Evolutionary conservation across 2,113 vertebrate genomes (phyloP).

Genomic region (Bathybates hornii): DNA sequence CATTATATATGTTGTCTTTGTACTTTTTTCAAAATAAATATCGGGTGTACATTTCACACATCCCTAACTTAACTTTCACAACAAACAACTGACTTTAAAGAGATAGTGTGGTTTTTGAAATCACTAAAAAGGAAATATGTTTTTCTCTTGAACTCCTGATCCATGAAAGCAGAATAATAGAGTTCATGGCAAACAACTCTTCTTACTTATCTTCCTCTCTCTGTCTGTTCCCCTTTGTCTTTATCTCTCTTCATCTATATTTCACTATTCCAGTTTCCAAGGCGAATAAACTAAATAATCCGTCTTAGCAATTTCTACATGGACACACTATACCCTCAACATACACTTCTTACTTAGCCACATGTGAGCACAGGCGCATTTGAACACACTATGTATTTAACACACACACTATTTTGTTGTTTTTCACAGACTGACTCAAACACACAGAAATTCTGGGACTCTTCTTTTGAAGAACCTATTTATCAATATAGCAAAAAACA

Average conservation of each 20-base stretch:
- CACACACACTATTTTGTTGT: neutral
- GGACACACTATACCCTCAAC: neutral
- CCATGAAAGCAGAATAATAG: neutral
- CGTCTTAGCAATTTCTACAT: constrained; percentile 45
- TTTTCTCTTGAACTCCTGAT: neutral
- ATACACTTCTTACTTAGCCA: neutral
- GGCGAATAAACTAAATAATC: constrained; percentile 54
- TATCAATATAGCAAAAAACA: neutral
- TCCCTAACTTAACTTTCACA: neutral
- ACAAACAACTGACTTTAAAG: neutral
- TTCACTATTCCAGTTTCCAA: constrained; percentile 54
- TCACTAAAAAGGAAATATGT: neutral
- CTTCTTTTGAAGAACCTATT: neutral
- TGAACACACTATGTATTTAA: neutral
- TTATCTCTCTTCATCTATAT: constrained; percentile 38
- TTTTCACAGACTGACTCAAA: neutral
- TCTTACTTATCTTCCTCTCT: neutral
- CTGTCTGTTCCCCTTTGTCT: constrained; percentile 12
- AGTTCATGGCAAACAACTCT: neutral
- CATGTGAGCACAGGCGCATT: neutral
- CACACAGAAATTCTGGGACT: neutral
- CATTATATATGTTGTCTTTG: neutral
- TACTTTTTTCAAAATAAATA: neutral
- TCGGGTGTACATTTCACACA: neutral
- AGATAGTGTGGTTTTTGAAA: neutral